Percentiles rank a stretch among this genome's conserved stretches.
phyloP scores from a whole-genome alignment of 2,888 invertebrate genomes.

The Parthenolecanium corni region DNA sequence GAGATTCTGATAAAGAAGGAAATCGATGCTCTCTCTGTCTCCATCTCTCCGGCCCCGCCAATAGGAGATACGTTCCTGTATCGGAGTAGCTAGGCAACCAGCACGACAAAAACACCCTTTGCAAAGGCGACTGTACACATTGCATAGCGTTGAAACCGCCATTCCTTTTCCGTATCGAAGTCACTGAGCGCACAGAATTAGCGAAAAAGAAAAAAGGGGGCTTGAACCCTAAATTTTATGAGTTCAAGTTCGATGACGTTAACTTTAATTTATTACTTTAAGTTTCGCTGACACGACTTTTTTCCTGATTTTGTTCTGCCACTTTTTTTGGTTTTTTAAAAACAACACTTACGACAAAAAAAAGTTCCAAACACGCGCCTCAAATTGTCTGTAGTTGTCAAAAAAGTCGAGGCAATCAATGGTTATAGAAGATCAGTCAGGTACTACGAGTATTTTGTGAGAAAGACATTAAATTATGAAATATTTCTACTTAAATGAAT shows the following conservation, averaged over 20 bases:
- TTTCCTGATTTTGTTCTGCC: not conserved
- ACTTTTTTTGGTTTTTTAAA: conserved; percentile 13
- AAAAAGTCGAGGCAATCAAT: no score
- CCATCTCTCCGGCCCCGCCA: conserved; percentile 26
- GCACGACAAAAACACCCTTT: conserved; percentile 22
- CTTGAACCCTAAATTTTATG: conserved; percentile 27
- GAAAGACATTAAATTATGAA: no score
- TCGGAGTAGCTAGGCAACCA: conserved; percentile 28
- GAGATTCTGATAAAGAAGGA: conserved; percentile 25
- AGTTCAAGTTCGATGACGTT: conserved; percentile 27
- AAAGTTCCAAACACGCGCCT: no score
- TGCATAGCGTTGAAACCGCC: no score
- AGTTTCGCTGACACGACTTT: conserved; percentile 11
- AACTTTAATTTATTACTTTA: conserved; percentile 19
- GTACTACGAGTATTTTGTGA: no score
- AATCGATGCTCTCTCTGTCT: conserved; percentile 28
- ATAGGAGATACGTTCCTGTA: conserved; percentile 25
- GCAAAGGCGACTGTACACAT: not conserved
- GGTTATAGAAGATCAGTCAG: no score
- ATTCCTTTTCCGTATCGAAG: no score
- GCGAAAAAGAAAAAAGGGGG: conserved; percentile 17
- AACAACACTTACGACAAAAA: no score
- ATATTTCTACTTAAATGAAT: no score
- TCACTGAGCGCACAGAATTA: not conserved
- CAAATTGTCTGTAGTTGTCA: no score